Evolutionary conservation across 1,140 invertebrate species (phyloP).

Genomic region (Ladona fulva): DNA sequence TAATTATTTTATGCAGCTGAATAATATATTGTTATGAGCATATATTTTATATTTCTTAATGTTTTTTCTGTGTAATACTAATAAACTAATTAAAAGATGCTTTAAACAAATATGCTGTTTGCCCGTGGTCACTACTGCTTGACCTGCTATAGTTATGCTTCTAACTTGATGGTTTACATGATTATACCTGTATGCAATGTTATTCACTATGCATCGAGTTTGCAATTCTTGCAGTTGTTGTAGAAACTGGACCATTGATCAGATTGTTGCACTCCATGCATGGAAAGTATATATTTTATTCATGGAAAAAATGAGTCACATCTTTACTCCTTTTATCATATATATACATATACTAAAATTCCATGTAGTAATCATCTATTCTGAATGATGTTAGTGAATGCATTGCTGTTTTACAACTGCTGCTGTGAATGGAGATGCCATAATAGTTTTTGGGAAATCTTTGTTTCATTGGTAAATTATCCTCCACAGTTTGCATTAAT

Average conservation of each 20-base stretch:
- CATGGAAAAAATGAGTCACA: neutral
- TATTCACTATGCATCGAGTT: neutral
- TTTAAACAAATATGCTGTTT: slow-evolving; percentile 19
- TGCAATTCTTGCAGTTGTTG: neutral
- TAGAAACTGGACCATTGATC: neutral
- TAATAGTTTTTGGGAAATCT: neutral
- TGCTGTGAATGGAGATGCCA: neutral
- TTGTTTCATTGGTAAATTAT: too few species aligned
- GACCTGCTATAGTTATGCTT: slow-evolving; percentile 16
- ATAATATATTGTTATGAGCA: slow-evolving; percentile 8
- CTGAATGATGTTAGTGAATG: neutral
- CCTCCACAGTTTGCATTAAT: too few species aligned
- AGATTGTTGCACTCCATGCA: neutral
- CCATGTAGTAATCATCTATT: neutral
- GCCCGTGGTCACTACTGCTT: slow-evolving; percentile 24
- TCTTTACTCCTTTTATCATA: neutral
- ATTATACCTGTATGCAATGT: slow-evolving; percentile 1
- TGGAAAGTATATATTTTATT: neutral
- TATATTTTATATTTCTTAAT: slow-evolving; percentile 1
- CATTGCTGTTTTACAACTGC: neutral
- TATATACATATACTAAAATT: neutral
- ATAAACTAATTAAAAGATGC: neutral
- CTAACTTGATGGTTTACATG: neutral
- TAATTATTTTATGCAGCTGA: neutral
- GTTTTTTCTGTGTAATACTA: neutral